A percentile compares a stretch with the other conserved stretches of the same genome.
Evolutionary conservation across 2,113 vertebrate species (phyloP).

Genomic region (Equus quagga): DNA sequence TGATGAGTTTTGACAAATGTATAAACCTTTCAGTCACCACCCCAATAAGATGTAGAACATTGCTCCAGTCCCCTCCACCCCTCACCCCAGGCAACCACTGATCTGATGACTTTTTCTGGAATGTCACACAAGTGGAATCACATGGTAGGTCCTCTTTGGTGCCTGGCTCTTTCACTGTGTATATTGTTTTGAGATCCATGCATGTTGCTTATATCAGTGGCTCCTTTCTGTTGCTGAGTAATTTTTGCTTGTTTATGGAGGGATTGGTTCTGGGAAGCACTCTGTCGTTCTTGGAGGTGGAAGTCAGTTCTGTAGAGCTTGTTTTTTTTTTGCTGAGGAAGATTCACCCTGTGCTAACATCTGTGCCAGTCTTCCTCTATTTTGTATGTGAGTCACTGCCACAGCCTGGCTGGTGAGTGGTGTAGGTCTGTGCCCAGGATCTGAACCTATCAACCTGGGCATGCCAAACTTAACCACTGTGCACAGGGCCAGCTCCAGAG

Average conservation of each 20-base stretch:
- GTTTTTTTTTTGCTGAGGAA: too few relatives aligned
- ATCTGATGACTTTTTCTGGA: neutral
- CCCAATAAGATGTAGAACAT: neutral
- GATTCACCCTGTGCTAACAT: too few relatives aligned
- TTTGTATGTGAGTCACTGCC: too few relatives aligned
- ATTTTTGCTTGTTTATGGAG: neutral
- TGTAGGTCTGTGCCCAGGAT: too few relatives aligned
- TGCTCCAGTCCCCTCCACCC: neutral
- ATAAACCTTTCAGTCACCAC: neutral
- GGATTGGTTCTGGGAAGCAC: neutral
- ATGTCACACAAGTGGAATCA: neutral
- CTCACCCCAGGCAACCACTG: neutral
- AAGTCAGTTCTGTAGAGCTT: neutral
- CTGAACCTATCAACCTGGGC: too few relatives aligned
- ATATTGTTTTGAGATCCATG: neutral
- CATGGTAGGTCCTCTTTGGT: too few relatives aligned
- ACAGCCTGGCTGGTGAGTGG: too few relatives aligned
- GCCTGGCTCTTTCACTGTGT: neutral
- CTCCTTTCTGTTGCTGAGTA: neutral
- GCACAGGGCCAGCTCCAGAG: too few relatives aligned
- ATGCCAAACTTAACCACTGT: too few relatives aligned
- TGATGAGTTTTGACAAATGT: neutral
- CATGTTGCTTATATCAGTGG: fast-evolving
- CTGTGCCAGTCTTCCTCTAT: too few relatives aligned
- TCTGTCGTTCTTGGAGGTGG: too few relatives aligned